phyloP scores from a whole-genome alignment of 2,113 vertebrate genomes.

The Ceratotherium simum region DNA sequence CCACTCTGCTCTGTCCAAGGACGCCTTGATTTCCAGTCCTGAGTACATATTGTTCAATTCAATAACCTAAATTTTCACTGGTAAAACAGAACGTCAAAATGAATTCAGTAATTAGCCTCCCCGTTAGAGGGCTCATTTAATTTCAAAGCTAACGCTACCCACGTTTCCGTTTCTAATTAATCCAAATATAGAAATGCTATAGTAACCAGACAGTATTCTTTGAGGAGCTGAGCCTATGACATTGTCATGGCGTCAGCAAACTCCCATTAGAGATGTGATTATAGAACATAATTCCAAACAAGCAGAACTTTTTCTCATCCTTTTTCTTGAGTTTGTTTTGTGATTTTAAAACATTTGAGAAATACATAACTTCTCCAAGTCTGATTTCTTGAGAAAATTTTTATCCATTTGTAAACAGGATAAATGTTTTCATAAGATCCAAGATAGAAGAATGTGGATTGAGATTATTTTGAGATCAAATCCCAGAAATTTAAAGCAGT shows the following conservation, averaged over 20 bases:
- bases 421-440: neutral
- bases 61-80: conserved; percentile 64
- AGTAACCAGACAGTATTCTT: conserved; percentile 85
- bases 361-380: conserved; percentile 7
- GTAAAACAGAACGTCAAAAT: conserved; percentile 79
- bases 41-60: conserved; percentile 64
- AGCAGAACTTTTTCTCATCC: neutral
- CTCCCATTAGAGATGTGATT: conserved; percentile 79
- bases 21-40: conserved; percentile 54
- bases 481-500: neutral
- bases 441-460: neutral
- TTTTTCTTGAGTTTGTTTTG: conserved; percentile 73
- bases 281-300: conserved; percentile 72
- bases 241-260: conserved; percentile 72
- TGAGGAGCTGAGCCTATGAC: conserved; percentile 78
- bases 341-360: conserved; percentile 71
- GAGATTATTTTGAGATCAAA: conserved; percentile 42
- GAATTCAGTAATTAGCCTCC: conserved; percentile 86
- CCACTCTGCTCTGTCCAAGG: neutral
- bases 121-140: conserved; percentile 84
- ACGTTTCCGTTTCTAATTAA: conserved; percentile 89
- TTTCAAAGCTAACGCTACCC: conserved; percentile 87
- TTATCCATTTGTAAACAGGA: neutral
- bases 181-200: conserved; percentile 86
- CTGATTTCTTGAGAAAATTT: neutral